These are phyloP conservation scores for Nematopogon swammerdamellus DNA, from an alignment of 2,888 invertebrate genomes.

Conservation along the genomic window DNA sequence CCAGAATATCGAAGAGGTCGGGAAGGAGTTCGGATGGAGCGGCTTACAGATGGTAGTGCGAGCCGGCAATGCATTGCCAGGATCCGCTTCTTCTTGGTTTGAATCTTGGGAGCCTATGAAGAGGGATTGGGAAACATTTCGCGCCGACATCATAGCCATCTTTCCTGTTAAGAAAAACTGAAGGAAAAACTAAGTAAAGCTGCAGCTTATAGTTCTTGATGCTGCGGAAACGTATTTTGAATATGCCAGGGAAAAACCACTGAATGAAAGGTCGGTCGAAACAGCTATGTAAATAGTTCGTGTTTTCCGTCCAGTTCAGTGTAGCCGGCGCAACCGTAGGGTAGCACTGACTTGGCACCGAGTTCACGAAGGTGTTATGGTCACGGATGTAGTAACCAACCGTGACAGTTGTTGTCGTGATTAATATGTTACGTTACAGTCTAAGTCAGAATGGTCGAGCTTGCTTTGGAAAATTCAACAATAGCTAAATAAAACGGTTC, in stretches of 20 bases:
- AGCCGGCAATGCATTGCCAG: constrained; percentile 14
- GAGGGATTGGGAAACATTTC: constrained; percentile 11
- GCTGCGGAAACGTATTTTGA: constrained; percentile 12
- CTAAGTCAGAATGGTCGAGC: not conserved
- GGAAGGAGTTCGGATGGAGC: constrained; percentile 11
- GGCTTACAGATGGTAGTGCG: constrained; percentile 9
- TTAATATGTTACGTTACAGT: not conserved
- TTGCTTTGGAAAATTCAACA: not conserved
- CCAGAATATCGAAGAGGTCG: constrained; percentile 9
- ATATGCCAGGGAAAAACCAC: constrained; percentile 14
- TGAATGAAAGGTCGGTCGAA: no score
- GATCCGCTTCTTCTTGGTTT: constrained; percentile 14
- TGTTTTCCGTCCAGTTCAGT: no score
- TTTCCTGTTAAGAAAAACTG: constrained; percentile 9
- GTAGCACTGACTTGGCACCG: no score
- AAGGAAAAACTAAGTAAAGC: constrained; percentile 11
- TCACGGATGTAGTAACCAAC: no score
- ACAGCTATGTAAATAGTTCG: no score
- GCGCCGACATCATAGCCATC: constrained; percentile 6
- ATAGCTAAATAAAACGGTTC: not conserved
- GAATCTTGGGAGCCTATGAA: constrained; percentile 8
- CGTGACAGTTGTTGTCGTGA: no score
- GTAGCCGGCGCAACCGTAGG: no score
- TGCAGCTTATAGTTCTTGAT: constrained; percentile 11
- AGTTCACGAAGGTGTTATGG: no score